Evolutionary conservation across 2,888 invertebrate species (phyloP).

Genomic region (Phengaris arion): DNA sequence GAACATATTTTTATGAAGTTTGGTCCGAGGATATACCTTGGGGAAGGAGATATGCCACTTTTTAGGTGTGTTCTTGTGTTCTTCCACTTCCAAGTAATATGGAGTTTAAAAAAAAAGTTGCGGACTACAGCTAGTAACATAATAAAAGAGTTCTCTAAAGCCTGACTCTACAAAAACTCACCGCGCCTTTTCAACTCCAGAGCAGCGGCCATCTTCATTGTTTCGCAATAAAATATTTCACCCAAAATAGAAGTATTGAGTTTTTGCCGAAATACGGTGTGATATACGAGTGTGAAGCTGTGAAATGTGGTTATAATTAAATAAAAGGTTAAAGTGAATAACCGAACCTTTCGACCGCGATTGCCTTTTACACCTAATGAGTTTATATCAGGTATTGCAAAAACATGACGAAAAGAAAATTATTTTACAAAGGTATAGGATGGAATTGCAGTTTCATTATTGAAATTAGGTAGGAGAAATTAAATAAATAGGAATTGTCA

Average conservation of each 20-base stretch:
- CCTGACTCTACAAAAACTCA: not conserved
- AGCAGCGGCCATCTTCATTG: not conserved
- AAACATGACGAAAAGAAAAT: not conserved
- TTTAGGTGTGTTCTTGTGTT: no score
- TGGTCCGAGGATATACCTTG: no score
- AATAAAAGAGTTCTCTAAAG: no score
- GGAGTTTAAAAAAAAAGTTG: no score
- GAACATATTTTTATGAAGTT: no score
- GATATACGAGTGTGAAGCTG: conserved; percentile 6
- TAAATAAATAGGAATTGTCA: no score
- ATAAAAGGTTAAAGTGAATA: conserved; percentile 5
- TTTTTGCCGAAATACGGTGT: not conserved
- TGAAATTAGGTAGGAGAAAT: no score
- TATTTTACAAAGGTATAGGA: not conserved
- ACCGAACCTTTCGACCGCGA: not conserved
- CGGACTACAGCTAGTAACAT: no score
- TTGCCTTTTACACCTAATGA: conserved; percentile 1
- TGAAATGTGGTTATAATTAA: conserved; percentile 12
- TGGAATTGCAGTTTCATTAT: not conserved
- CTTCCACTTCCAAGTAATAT: no score
- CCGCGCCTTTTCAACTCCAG: not conserved
- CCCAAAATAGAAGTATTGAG: not conserved
- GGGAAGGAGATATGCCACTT: no score
- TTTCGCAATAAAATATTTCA: conserved; percentile 7
- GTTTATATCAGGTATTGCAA: conserved; percentile 11